Percentiles rank a stretch among this genome's conserved stretches.
Evolutionary conservation across 53 echinoderm and acorn worm species (phyloP).

Genomic region (Zoroaster sp.): DNA sequence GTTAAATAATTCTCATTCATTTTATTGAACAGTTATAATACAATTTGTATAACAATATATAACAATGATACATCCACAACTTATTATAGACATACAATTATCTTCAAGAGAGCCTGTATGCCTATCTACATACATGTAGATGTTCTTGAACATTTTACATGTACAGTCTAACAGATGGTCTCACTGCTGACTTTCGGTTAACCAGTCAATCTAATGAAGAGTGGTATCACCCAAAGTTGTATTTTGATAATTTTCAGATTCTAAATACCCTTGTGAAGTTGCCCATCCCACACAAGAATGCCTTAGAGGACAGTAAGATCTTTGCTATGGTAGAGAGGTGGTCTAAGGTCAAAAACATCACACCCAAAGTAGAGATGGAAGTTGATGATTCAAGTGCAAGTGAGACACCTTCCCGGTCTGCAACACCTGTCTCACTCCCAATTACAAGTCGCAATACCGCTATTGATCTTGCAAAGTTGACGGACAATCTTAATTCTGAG

Average conservation of each 20-base stretch:
- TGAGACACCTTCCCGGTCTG: slow-evolving; percentile 71
- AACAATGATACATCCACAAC: no score
- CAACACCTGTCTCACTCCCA: slow-evolving; percentile 58
- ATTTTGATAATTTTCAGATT: slow-evolving; percentile 66
- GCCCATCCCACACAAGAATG: slow-evolving; percentile 91
- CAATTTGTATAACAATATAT: no score
- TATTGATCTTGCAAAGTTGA: slow-evolving; percentile 30
- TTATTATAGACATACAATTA: no score
- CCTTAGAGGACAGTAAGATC: slow-evolving; percentile 93
- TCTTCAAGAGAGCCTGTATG: no score
- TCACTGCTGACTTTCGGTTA: no score
- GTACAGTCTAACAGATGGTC: no score
- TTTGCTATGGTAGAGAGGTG: slow-evolving; percentile 85
- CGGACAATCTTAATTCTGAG: slow-evolving; percentile 70
- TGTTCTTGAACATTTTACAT: no score
- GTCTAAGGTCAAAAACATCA: slow-evolving; percentile 68
- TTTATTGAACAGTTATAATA: no score
- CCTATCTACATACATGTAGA: no score
- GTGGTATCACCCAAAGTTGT: no score
- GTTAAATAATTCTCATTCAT: no score
- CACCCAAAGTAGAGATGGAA: slow-evolving; percentile 54
- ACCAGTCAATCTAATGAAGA: no score
- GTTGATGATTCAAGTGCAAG: slow-evolving; percentile 87
- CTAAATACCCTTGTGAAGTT: slow-evolving; percentile 74
- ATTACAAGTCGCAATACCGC: slow-evolving; percentile 45